Percentiles rank a stretch among this genome's conserved stretches.
phyloP scores from a whole-genome alignment of 2,888 invertebrate species.

The Leptogaster cylindrica region DNA sequence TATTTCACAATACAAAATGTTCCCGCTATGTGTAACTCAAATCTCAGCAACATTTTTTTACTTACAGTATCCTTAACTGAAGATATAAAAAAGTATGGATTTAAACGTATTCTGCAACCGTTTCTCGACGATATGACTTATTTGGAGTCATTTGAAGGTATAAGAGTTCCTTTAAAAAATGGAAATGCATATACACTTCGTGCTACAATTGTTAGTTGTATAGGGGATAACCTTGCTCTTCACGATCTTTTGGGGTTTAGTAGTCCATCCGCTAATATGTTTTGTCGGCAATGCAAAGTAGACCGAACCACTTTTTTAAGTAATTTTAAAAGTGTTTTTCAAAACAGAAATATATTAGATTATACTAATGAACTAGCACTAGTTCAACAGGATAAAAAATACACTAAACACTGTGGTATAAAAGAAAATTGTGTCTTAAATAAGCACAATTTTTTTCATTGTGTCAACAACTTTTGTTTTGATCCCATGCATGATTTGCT shows the following conservation, averaged over 20 bases:
- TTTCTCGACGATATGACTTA: conserved; percentile 24
- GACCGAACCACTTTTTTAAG: not conserved
- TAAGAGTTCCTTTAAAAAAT: not conserved
- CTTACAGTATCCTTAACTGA: conserved; percentile 33
- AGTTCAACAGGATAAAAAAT: not conserved
- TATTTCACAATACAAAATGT: conserved; percentile 39
- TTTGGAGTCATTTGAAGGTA: not conserved
- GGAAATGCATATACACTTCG: not conserved
- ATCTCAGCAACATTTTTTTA: conserved; percentile 30
- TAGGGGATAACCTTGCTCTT: conserved; percentile 25
- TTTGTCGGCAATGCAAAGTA: conserved; percentile 14
- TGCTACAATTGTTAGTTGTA: not conserved
- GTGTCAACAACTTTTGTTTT: not conserved
- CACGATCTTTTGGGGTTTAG: conserved; percentile 16
- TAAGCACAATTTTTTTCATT: not conserved
- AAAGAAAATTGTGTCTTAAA: not conserved
- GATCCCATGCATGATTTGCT: conserved; percentile 19
- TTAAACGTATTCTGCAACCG: conserved; percentile 21
- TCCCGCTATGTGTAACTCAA: conserved; percentile 4
- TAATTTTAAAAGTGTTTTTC: not conserved
- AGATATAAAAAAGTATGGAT: conserved; percentile 40
- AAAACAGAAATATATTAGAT: not conserved
- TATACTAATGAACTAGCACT: not conserved
- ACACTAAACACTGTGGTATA: not conserved
- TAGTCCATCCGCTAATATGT: conserved; percentile 6